Evolutionary conservation across 2,113 vertebrate genomes (phyloP).

Genomic region (Scomber japonicus): DNA sequence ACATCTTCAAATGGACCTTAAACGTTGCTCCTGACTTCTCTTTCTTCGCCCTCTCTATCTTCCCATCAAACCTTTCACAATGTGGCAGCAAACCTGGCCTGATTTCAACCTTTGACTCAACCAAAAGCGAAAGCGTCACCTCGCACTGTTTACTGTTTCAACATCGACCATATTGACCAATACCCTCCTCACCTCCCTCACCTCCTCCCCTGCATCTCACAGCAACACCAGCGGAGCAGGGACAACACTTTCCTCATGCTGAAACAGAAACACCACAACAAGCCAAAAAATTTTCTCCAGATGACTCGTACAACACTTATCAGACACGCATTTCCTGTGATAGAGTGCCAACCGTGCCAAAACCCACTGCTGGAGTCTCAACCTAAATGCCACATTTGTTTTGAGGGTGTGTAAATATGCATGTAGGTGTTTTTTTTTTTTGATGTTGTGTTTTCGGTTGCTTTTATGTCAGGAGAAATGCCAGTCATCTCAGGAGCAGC

Average conservation of each 20-base stretch:
- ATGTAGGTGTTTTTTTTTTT: neutral
- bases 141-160: neutral
- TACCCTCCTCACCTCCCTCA: too few species aligned
- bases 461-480: conserved; percentile 34
- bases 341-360: neutral
- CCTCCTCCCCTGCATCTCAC: neutral
- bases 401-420: neutral
- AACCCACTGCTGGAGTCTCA: neutral
- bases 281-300: neutral
- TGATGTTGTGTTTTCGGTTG: conserved; percentile 13
- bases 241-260: neutral
- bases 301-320: neutral
- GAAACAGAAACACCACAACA: conserved; percentile 15
- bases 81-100: neutral
- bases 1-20: neutral
- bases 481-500: conserved; percentile 63
- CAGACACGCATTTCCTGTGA: conserved; percentile 6
- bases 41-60: neutral
- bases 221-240: neutral
- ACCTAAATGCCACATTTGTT: conserved; percentile 20
- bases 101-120: conserved; percentile 5
- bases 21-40: neutral
- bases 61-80: neutral
- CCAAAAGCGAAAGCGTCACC: conserved; percentile 9
- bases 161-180: neutral